Evolutionary conservation across 2,888 invertebrate species (phyloP), one percentile per base, ranked within the genome.

Genomic region (Bombyx huttoni): DNA sequence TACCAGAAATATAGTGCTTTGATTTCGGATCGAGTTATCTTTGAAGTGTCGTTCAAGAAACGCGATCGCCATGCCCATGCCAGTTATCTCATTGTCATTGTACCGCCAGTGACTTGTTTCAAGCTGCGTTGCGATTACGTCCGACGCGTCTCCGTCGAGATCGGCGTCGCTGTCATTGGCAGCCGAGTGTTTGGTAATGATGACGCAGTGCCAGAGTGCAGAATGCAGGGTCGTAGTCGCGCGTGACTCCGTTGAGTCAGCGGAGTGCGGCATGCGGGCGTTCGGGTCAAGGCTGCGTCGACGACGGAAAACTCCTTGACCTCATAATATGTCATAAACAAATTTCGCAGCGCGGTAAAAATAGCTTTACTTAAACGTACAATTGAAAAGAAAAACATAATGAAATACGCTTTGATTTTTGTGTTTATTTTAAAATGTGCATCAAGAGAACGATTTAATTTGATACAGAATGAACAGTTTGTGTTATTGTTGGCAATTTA

Each of bases 231-330:
- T 51, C 55, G 48, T 49, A 56, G 62, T 65, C 40, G 69, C 63
- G 62, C 66, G 67, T 68, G 65, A 59, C 62, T 63, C 61, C 55
- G 58, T 65, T 77, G 78, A 78, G 65, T 73, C 75, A 73, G 64
- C 54, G 56, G 53, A 57, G 58, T 65, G 60, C 50, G 51, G 51
- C 65, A 61, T 60, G 55, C 66, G 56, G 53, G 54, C 55, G 54
- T 52, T 52, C 75, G 59, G 77, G 77, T 78, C 77, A 78, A 77
- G 75, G 75, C 70, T 83, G 73, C 64, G 68, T 47, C 60, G 61
- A 64, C 67, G 67, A 62, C 65, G 65, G 63, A 64, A 62, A 62
- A 58, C 67, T 68, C 56, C 64, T 66, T 65, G 61, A 65, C 67
- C 60, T 70, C 68, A 68, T 56, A 51, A 64, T 65, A 72, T 49